Base-by-base conservation (phyloP, 2,797 vertebrate genomes). In the Apodemus agrarius region DNA sequence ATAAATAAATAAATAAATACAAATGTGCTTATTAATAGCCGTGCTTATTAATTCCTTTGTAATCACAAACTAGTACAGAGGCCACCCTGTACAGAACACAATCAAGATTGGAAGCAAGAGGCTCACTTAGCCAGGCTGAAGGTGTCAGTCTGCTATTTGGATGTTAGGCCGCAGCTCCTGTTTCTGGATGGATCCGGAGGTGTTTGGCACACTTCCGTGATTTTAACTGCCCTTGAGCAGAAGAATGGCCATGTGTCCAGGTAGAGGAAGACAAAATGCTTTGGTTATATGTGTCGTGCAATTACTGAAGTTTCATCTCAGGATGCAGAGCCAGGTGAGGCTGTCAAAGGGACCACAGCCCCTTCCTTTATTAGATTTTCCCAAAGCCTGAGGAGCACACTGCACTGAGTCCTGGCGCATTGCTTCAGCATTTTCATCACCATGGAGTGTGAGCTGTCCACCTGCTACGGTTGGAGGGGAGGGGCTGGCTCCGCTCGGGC, bases 311-410 rank as follows among this genome's bases (percentile, higher is more conserved):
- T 99, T 99, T 98, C 99, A 99, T 93, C 99, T 99, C 97, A 99
- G 99, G 0, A 99, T 99, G 98, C 99, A 99, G 98, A 99, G 99
- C 99, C 99, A 99, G 82, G 99, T 99, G 54, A 99, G 99, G 94
- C 99, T 99, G 92, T 99, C 37, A 43, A 83, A 99, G 99, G 99
- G 22, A 99, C 99, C 96, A 99, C 99, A 3, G 99, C 99, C 99
- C 97, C 99, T 99, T 98, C 99, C 99, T 22, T 99, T 99, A 98
- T 99, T 99, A 97, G 99, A 99, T 93, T 99, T 99, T 98, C 99
- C 99, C 96, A 99, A 96, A 65, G 99, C 99, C 98, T 99, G 99
- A 12, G 99, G 99, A 82, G 99, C 99, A 95, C 99, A 99, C 97
- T 99, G 99, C 98, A 99, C 99, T 0, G 99, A 31, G 0, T 99